A percentile compares a stretch with the other conserved stretches of the same genome.
Evolutionary conservation across 2,797 vertebrate genomes (phyloP).

Genomic region (Cyclopterus lumpus): DNA sequence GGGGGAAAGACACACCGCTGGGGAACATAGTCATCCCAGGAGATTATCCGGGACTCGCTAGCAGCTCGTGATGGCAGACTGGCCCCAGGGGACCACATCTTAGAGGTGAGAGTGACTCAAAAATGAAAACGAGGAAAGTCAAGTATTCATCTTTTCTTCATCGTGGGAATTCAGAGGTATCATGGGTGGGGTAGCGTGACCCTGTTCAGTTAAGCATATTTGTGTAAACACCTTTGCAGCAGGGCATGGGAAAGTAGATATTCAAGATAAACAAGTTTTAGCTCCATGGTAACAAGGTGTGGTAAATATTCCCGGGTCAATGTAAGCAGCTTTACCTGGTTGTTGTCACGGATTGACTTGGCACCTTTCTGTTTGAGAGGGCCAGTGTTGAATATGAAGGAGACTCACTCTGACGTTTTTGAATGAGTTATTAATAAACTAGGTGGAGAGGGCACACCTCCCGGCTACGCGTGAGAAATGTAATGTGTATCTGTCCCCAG

Average conservation of each 20-base stretch:
- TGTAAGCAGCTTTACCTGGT: conserved; percentile 15
- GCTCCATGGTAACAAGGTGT: conserved; percentile 63
- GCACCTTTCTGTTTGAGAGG: conserved; percentile 4
- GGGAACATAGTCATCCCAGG: conserved; percentile 94
- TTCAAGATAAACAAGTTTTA: conserved; percentile 69
- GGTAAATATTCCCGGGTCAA: conserved; percentile 28
- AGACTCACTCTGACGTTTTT: neutral
- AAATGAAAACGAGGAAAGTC: neutral
- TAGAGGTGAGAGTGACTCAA: conserved; percentile 84
- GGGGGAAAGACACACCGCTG: conserved; percentile 93
- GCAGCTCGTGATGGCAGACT: conserved; percentile 88
- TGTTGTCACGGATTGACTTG: conserved; percentile 35
- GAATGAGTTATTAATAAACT: neutral
- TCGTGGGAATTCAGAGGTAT: neutral
- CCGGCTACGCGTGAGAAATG: neutral
- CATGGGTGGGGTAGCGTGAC: conserved; percentile 14
- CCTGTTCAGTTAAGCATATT: conserved; percentile 1
- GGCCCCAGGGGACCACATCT: conserved; percentile 93
- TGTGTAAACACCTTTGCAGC: conserved; percentile 54
- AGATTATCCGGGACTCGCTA: conserved; percentile 88
- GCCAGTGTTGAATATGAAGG: conserved; percentile 28
- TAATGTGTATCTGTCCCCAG: neutral
- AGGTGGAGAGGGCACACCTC: neutral
- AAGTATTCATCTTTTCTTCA: conserved; percentile 12
- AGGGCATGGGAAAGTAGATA: conserved; percentile 45